These are phyloP conservation scores for Acyrthosiphon pisum DNA, from an alignment of 1,140 invertebrate genomes.

Conservation along the genomic window DNA sequence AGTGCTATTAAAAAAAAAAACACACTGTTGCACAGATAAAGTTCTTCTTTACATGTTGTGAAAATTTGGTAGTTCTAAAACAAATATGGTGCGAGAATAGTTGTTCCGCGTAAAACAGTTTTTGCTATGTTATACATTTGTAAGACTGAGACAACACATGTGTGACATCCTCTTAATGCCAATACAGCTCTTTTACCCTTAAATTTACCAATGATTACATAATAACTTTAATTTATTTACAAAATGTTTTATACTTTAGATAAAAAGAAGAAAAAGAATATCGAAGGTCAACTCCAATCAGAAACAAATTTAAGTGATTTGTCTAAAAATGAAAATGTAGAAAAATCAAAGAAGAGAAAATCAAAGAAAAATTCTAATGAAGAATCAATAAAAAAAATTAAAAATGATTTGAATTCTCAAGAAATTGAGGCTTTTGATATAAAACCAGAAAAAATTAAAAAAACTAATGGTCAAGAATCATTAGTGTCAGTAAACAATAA, in stretches of 20 bases:
- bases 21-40: too few species aligned
- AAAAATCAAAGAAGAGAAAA: neutral
- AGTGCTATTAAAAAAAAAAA: too few species aligned
- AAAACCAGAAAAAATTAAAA: neutral
- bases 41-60: too few species aligned
- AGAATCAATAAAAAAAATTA: neutral
- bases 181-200: too few species aligned
- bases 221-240: neutral
- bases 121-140: too few species aligned
- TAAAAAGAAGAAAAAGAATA: neutral
- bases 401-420: neutral
- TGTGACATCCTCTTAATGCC: too few species aligned
- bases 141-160: too few species aligned
- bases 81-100: too few species aligned
- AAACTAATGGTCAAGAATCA: neutral
- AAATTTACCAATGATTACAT: neutral
- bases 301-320: too few species aligned
- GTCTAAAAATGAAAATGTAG: neutral
- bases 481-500: neutral
- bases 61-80: too few species aligned
- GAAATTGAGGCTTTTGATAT: neutral
- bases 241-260: neutral
- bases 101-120: too few species aligned
- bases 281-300: neutral
- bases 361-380: neutral